These are phyloP conservation scores for Drosophila rufa DNA, from an alignment of 1,140 invertebrate species.

Conservation along the genomic window DNA sequence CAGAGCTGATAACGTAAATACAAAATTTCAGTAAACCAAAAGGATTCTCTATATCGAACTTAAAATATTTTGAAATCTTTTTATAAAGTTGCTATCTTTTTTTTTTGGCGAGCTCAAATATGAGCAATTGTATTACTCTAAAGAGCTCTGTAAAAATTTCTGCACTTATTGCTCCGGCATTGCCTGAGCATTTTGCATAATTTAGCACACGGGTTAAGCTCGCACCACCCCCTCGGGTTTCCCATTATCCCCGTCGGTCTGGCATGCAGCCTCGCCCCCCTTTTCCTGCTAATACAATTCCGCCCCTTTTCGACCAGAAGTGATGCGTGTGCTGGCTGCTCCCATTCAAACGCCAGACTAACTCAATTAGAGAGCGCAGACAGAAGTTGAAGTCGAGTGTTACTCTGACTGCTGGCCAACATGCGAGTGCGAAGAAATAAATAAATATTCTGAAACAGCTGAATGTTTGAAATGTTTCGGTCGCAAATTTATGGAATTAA, in stretches of 20 bases:
- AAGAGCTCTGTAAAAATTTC: conserved; percentile 22
- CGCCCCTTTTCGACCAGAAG: conserved; percentile 32
- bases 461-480: conserved; percentile 22
- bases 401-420: conserved; percentile 56
- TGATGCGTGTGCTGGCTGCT: conserved; percentile 42
- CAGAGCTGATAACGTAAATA: background rate
- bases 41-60: no score
- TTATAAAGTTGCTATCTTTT: background rate
- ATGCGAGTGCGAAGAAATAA: conserved; percentile 48
- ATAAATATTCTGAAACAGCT: conserved; percentile 35
- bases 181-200: conserved; percentile 49
- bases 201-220: conserved; percentile 47
- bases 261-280: conserved; percentile 12
- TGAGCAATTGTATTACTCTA: conserved; percentile 2
- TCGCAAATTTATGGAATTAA: conserved; percentile 35
- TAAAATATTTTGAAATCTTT: background rate
- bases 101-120: background rate
- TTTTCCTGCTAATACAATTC: conserved; percentile 38
- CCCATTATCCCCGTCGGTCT: conserved; percentile 20
- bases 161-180: conserved; percentile 29
- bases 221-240: background rate
- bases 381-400: conserved; percentile 55
- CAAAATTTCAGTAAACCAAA: background rate
- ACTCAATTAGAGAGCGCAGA: conserved; percentile 59
- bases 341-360: conserved; percentile 56